A percentile compares a stretch with the other conserved stretches of the same genome.
These are phyloP conservation scores for Tursiops truncatus DNA, from an alignment of 2,113 vertebrate genomes.

Conservation along the genomic window DNA sequence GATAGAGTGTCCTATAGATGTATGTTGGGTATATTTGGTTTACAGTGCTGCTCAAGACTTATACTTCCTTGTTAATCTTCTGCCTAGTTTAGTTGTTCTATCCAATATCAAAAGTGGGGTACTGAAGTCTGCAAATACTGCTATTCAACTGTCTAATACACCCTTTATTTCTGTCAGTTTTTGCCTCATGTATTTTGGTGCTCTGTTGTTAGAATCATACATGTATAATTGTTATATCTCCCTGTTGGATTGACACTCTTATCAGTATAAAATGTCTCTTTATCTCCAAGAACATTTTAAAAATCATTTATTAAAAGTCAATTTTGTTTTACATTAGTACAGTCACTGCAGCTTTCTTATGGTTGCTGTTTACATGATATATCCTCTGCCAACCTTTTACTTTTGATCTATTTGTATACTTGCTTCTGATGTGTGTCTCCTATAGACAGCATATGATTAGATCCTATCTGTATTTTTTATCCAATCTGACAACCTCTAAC, in stretches of 20 bases:
- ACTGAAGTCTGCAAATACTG: background rate
- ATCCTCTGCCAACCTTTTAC: background rate
- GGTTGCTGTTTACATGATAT: background rate
- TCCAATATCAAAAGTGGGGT: background rate
- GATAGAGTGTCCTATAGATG: background rate
- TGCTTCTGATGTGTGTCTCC: background rate
- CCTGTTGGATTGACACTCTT: background rate
- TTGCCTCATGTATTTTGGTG: background rate
- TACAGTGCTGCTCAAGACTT: background rate
- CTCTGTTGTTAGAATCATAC: background rate
- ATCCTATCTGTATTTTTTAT: background rate
- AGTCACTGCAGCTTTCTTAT: background rate
- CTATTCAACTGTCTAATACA: background rate
- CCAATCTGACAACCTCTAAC: background rate
- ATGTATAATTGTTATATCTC: background rate
- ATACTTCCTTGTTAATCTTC: background rate
- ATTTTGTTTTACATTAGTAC: conserved; percentile 5
- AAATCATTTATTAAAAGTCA: background rate
- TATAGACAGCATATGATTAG: background rate
- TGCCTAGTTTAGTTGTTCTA: background rate
- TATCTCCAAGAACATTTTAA: background rate
- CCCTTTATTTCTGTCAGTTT: background rate
- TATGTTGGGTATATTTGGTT: background rate
- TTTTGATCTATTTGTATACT: background rate
- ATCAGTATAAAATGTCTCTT: background rate